Evolutionary conservation across 2,888 invertebrate species (phyloP), one percentile per base, ranked within the genome.

Genomic region (Leucoma salicis): DNA sequence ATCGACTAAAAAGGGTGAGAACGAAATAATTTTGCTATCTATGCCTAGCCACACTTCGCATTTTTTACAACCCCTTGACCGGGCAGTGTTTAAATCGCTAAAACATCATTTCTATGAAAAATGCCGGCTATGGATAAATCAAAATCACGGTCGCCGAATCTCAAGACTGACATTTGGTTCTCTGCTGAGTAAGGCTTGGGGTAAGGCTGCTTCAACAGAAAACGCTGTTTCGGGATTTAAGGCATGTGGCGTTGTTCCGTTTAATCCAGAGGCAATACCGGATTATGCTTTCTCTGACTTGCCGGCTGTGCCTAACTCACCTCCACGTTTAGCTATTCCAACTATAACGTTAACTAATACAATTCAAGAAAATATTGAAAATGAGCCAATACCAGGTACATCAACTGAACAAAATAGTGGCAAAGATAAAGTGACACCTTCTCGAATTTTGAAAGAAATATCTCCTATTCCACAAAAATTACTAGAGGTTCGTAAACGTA

Each of bases 1-100:
- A 21, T 35, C 63, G 18, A 52, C 46, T 8, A 71, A 76, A 61
- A 63, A 67, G 39, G 63, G 72, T 15, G 66, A 61, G 47, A 42
- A 68, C 50, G 53, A 64, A 31, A 38, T 54, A 0, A 46, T 50
- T 36, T 41, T 57, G 7, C 2, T 54, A 5, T 45, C 29, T 13
- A 14, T 54, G 27, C 57, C 50, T 7, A 47, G 46, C 27, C 53
- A 57, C 36, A 56, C 53, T 11, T 46, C 55, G 8, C 53, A 53
- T 28, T 53, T 42, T 41, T 39, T 56, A 10, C 53, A 57, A 34
- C 57, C 55, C 2, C 32, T 53, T 8, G 50, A 52, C 36, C 24
- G 37, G 13, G 15, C 53, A 7, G 46, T 63, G 13, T 60, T 60
- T 40, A 57, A 57, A 39, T 63, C 64, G n/a, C n/a, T n/a, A n/a